These are phyloP conservation scores for Epicampocera succincta DNA, from an alignment of 2,888 invertebrate genomes.

Conservation along the genomic window DNA sequence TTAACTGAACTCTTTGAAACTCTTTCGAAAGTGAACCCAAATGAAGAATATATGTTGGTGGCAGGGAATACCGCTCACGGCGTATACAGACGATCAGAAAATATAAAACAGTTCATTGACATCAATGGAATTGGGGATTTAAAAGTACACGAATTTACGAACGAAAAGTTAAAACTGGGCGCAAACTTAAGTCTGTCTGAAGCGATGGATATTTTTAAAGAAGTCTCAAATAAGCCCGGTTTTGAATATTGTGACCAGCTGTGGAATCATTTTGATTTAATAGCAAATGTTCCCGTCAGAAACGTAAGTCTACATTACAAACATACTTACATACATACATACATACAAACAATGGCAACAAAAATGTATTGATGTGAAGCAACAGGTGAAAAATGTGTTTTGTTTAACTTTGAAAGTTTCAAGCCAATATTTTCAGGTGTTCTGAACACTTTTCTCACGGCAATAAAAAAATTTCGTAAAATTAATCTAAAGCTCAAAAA, in stretches of 20 bases:
- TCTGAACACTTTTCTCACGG: too few relatives aligned
- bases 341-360: too few relatives aligned
- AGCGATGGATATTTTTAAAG: constrained; percentile 81
- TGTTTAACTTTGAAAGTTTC: too few relatives aligned
- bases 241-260: constrained; percentile 83
- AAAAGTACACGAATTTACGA: constrained; percentile 79
- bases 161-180: constrained; percentile 73
- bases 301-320: constrained; percentile 82
- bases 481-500: too few relatives aligned
- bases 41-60: constrained; percentile 85
- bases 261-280: constrained; percentile 83
- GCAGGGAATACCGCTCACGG: constrained; percentile 90
- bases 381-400: too few relatives aligned
- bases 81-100: constrained; percentile 77
- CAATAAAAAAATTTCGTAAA: too few relatives aligned
- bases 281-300: constrained; percentile 86
- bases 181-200: constrained; percentile 82
- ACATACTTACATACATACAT: too few relatives aligned
- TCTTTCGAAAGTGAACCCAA: constrained; percentile 77
- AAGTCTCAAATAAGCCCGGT: constrained; percentile 78
- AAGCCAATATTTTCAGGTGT: too few relatives aligned
- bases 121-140: constrained; percentile 84
- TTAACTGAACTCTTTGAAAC: constrained; percentile 69
- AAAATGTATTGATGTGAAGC: too few relatives aligned
- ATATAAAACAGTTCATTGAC: constrained; percentile 84